Conservation (phyloP, 2,888 invertebrate genomes). For the Apamea sordens region DNA sequence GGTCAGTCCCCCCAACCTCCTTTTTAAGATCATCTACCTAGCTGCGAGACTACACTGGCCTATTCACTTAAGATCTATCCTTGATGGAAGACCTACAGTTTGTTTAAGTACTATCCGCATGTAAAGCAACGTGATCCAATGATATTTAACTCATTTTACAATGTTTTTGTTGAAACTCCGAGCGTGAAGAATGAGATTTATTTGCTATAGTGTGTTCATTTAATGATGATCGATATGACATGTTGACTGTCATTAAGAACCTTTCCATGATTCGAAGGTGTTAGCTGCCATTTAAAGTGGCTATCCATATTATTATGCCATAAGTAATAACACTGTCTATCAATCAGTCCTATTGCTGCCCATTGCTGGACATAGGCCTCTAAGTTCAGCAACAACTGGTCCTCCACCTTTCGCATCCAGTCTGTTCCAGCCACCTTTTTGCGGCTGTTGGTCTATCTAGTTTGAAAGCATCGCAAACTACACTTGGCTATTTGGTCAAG, state of each 20-base stretch:
- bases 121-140: conserved; percentile 28
- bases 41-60: too few species aligned
- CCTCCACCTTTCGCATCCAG: background rate
- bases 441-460: background rate
- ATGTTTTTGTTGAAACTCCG: background rate
- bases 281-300: background rate
- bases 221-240: background rate
- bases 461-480: background rate
- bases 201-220: background rate
- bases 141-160: conserved; percentile 17
- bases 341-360: background rate
- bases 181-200: conserved; percentile 1
- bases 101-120: background rate
- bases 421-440: background rate
- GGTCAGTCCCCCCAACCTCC: too few species aligned
- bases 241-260: background rate
- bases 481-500: background rate
- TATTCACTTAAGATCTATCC: too few species aligned
- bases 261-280: too few species aligned
- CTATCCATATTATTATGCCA: background rate
- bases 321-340: background rate
- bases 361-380: background rate
- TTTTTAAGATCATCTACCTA: too few species aligned
- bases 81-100: too few species aligned
- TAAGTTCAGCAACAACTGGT: too few species aligned